These are phyloP conservation scores for Lepidostoma basale DNA, from an alignment of 1,140 invertebrate genomes.

Conservation along the genomic window DNA sequence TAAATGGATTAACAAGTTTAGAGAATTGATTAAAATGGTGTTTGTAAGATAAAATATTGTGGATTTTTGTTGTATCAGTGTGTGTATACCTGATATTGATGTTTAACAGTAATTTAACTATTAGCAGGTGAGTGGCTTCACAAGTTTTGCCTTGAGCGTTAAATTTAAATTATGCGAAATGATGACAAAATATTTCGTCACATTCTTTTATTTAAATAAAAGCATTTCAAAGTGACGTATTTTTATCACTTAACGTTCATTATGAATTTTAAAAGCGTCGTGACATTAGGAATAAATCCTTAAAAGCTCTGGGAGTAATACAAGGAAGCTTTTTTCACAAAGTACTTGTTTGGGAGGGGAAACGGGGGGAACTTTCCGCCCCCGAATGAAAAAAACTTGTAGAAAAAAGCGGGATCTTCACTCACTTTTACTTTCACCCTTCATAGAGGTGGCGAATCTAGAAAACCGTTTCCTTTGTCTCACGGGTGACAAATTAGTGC, in stretches of 20 bases:
- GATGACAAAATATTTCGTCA: no score
- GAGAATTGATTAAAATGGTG: no score
- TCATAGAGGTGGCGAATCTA: constrained; percentile 16
- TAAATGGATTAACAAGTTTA: no score
- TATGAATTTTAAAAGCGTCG: constrained; percentile 30
- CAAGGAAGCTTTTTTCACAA: constrained; percentile 29
- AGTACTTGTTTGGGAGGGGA: constrained; percentile 15
- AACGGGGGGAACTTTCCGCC: background rate
- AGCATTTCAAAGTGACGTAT: constrained; percentile 17
- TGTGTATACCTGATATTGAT: no score
- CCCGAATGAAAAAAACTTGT: constrained; percentile 24
- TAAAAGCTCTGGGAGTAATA: constrained; percentile 36
- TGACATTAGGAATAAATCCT: constrained; percentile 33
- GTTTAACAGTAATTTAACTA: no score
- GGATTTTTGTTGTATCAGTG: no score
- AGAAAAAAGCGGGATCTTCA: constrained; percentile 32
- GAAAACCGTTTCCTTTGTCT: constrained; percentile 13
- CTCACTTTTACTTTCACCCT: constrained; percentile 23
- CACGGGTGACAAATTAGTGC: constrained; percentile 19
- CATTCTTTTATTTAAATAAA: constrained; percentile 19
- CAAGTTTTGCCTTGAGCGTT: no score
- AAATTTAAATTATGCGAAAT: no score
- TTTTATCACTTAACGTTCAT: constrained; percentile 28
- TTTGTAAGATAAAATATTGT: no score
- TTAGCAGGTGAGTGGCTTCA: no score